Base-by-base conservation (phyloP, 2,797 vertebrate genomes). In the Emys orbicularis region DNA sequence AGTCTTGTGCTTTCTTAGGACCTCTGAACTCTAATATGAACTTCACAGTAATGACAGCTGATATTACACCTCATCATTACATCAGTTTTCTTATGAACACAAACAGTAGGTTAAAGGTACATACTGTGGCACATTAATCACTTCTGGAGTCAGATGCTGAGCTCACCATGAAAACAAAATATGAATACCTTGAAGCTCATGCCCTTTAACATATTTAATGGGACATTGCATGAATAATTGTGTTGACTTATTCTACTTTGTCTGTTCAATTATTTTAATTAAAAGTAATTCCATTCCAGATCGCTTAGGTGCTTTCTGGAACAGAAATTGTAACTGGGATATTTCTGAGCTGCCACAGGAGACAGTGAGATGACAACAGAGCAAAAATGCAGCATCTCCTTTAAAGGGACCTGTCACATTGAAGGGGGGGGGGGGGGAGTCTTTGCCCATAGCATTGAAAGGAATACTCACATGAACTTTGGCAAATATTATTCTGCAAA, bases 401-500 rank as follows among this genome's bases (percentile, higher is more conserved):
- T 93, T 90, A 86, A 86, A 87, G 8, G 6, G 3, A 82, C 34
- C 37, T 83, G 81, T 81, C 76, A 88, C 84, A 88, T 53, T 90
- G 80, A 87, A 85, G 91, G 88, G 86, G 85, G 61, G 50, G 8
- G 81, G 84, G 56, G 47, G 53, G 16, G 86, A 87, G 13, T 31
- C 57, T 88, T 88, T 86, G 34, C 53, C 81, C 94, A 18, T 31
- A 72, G 57, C 89, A 88, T n/a, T 90, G 84, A 94, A 86, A 97
- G 90, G 53, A 95, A 92, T 77, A 88, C 86, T 97, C 89, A 72
- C 34, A 49, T 90, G 94, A 98, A 97, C 98, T 97, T 97, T 89
- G 93, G 77, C 96, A 98, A 97, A 97, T 81, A 83, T 94, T 97
- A 96, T 95, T 97, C 97, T 97, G 89, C 92, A 98, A 98, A 97